These are phyloP conservation scores for Rhamphomyia laevipes DNA, from an alignment of 2,888 invertebrate species.

Conservation along the genomic window DNA sequence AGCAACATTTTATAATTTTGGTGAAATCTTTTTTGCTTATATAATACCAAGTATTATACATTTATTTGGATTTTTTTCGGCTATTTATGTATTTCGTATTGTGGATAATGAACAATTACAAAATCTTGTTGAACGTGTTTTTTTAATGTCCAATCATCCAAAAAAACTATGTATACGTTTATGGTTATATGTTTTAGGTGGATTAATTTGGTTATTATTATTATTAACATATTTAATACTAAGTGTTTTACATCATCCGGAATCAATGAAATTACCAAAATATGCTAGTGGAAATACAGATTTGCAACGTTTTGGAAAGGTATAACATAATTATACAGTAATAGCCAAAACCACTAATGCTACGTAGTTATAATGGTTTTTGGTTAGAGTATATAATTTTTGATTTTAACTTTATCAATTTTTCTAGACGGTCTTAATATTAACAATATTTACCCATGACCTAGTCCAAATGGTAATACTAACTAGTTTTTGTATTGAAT, in stretches of 20 bases:
- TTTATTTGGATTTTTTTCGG: constrained; percentile 58
- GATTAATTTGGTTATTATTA: constrained; percentile 57
- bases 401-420: background rate
- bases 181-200: constrained; percentile 60
- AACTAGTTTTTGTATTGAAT: constrained; percentile 72
- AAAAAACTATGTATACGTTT: constrained; percentile 55
- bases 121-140: constrained; percentile 72
- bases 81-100: constrained; percentile 59
- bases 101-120: constrained; percentile 73
- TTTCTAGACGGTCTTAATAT: constrained; percentile 47
- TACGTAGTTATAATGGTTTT: too few relatives aligned
- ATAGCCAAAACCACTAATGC: too few relatives aligned
- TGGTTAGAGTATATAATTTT: too few relatives aligned
- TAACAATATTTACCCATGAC: constrained; percentile 64
- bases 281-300: too few relatives aligned
- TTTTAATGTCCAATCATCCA: constrained; percentile 58
- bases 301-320: too few relatives aligned
- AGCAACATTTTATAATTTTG: constrained; percentile 45
- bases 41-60: constrained; percentile 62
- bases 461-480: constrained; percentile 72
- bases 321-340: too few relatives aligned
- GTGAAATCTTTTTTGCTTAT: constrained; percentile 59
- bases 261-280: background rate
- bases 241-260: constrained; percentile 17
- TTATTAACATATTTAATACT: constrained; percentile 51